phyloP scores from a whole-genome alignment of 2,888 invertebrate genomes.

The Cephus sareptanus region DNA sequence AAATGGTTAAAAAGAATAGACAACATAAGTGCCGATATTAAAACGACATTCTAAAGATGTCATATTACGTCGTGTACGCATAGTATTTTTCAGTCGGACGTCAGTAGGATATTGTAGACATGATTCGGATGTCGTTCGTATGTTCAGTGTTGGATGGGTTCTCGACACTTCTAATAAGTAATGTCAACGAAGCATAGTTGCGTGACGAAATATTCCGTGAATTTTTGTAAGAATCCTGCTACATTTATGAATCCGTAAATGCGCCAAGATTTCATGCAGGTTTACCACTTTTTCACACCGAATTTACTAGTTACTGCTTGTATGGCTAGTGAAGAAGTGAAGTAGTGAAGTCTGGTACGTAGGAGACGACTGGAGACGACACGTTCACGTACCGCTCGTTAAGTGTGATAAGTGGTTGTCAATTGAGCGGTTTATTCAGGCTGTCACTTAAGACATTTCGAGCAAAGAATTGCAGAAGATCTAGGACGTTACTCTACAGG shows the following conservation, averaged over 20 bases:
- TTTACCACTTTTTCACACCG: not conserved
- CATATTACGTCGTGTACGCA: too few species aligned
- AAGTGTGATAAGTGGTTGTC: slow-evolving; percentile 53
- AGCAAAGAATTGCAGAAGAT: slow-evolving; percentile 12
- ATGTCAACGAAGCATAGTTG: not conserved
- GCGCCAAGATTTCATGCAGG: not conserved
- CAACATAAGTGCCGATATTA: too few species aligned
- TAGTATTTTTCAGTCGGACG: too few species aligned
- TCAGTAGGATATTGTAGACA: too few species aligned
- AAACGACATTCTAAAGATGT: too few species aligned
- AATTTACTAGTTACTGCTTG: not conserved
- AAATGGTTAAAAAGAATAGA: too few species aligned
- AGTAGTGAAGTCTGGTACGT: not conserved
- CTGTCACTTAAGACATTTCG: slow-evolving; percentile 44
- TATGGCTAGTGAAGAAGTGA: not conserved
- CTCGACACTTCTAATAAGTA: not conserved
- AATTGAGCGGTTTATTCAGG: slow-evolving; percentile 52
- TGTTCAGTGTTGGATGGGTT: too few species aligned
- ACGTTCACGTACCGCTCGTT: slow-evolving; percentile 32
- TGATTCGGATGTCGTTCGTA: too few species aligned
- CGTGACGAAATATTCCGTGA: not conserved
- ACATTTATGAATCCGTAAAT: not conserved
- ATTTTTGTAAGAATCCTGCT: not conserved
- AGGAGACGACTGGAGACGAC: not conserved
- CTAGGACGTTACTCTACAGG: not conserved